Evolutionary conservation across 2,888 invertebrate genomes (phyloP), one percentile per base, ranked within the genome.

Genomic region (Tuberolachnus salignus): DNA sequence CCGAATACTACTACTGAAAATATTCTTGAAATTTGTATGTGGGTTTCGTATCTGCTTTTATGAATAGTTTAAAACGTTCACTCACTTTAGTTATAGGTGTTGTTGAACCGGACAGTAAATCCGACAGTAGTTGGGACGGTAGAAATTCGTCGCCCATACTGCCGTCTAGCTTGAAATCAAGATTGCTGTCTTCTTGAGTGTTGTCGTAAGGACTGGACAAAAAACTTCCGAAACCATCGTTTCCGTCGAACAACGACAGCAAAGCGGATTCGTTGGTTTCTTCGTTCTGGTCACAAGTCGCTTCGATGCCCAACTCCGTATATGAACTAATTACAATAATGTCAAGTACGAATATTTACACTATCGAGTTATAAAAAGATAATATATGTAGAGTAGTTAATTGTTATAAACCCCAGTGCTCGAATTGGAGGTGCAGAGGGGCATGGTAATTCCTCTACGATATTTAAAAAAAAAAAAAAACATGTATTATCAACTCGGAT

Each of bases 81-180:
- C 70, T 70, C 14, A 80, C 67, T 74, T 74, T 74, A 19, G 34
- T 53, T 51, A 19, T 63, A 10, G 11, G 10, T 26, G 44, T 57
- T 23, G 75, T 9, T 26, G 75, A 59, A 1, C 67, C 57, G 16
- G 46, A 69, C 13, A 78, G 21, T 23, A 78, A 61, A 51, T 78
- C 78, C 10, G 78, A 78, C 59, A 78, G 69, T 14, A 78, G 51
- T 34, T 78, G 78, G 10, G 78, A 78, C 13, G 78, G 78, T 42
- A 78, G 51, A 23, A 78, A 78, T 42, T 78, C 78, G 16, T 78
- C 78, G 21, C 49, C 67, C n/a, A 34, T 57, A n/a, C n/a, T n/a
- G 10, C 23, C 26, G n/a, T 42, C 21, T 74, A 16, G n/a, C 64
- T 74, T 74, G 4, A 53, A 11, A 42, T 64, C 73, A 11, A 34